phyloP scores from a whole-genome alignment of 2,888 invertebrate species.

The Myopa testacea region DNA sequence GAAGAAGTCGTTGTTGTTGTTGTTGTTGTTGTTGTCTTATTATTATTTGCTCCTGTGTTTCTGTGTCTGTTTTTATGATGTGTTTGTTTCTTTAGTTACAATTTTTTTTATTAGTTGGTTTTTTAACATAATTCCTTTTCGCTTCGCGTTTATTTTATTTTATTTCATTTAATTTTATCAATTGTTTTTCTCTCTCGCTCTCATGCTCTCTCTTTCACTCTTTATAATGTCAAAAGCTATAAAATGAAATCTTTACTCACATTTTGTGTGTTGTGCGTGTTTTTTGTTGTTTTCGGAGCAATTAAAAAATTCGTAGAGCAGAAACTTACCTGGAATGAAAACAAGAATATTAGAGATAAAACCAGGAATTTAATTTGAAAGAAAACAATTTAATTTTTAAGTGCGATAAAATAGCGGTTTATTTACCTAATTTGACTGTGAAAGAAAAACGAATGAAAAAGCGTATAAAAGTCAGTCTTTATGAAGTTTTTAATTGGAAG shows the following conservation, averaged over 20 bases:
- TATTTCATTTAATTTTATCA: background rate
- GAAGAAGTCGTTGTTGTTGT: too few species aligned
- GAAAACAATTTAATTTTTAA: background rate
- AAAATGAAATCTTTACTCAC: background rate
- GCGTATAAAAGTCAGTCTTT: background rate
- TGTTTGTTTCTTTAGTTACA: background rate
- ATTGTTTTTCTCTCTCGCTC: background rate
- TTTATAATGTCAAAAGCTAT: background rate
- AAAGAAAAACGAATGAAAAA: background rate
- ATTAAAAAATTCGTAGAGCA: background rate
- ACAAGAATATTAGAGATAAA: background rate
- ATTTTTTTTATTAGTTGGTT: background rate
- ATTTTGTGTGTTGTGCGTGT: background rate
- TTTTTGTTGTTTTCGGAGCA: background rate
- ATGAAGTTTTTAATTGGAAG: too few species aligned
- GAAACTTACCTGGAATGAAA: background rate
- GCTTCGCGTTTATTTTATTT: background rate
- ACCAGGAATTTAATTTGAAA: conserved; percentile 10
- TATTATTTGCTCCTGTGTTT: background rate
- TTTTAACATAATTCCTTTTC: background rate
- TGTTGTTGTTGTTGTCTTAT: background rate
- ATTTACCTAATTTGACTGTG: background rate
- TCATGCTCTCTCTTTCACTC: background rate
- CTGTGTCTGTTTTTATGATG: background rate
- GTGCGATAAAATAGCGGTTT: background rate